phyloP scores from a whole-genome alignment of 1,140 invertebrate species.

The Dinoponera quadriceps region DNA sequence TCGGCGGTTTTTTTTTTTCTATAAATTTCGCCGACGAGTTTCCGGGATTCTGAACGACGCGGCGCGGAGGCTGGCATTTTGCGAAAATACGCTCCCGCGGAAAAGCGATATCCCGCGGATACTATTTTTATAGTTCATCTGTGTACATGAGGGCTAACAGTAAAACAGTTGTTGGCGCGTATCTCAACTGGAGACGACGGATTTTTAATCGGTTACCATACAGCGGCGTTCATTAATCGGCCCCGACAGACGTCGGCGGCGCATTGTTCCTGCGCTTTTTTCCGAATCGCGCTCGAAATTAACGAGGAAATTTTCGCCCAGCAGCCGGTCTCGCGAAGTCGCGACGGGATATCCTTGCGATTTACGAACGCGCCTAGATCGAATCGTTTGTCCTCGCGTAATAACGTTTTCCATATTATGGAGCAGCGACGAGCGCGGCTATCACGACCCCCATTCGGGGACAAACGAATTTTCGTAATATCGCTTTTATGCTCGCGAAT shows the following conservation, averaged over 20 bases:
- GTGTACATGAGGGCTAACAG: background rate
- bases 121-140: background rate
- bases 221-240: no score
- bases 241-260: no score
- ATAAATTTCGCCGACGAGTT: constrained; percentile 35
- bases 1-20: background rate
- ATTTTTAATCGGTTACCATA: no score
- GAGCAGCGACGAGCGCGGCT: constrained; percentile 44
- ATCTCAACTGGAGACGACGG: no score
- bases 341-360: background rate
- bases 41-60: constrained; percentile 35
- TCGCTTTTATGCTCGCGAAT: constrained; percentile 66
- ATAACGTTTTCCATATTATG: constrained; percentile 46
- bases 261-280: no score
- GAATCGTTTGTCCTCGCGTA: constrained; percentile 38
- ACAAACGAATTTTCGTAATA: constrained; percentile 73
- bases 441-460: constrained; percentile 61
- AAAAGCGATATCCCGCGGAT: constrained; percentile 3
- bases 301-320: background rate
- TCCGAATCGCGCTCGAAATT: background rate
- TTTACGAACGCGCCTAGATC: constrained; percentile 7
- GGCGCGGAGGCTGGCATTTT: background rate
- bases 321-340: background rate
- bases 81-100: background rate
- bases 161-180: background rate